Conservation (phyloP, 1,140 invertebrate genomes). For the Diachasmimorpha longicaudata region DNA sequence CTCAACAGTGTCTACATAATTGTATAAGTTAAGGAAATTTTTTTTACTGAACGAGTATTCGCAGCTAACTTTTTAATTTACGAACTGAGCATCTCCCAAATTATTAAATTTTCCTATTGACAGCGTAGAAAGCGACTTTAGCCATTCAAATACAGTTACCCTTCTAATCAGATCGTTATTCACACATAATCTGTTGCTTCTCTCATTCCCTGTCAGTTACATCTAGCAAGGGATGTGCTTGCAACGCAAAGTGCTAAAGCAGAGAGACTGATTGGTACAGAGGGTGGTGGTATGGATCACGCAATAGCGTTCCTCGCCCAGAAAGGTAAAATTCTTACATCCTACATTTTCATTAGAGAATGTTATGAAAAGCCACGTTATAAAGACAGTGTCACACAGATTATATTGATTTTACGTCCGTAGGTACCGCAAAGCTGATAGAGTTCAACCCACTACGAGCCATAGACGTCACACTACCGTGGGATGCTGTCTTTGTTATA, state of each 20-base stretch:
- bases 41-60: too few species aligned
- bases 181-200: background rate
- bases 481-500: slow-evolving; percentile 87
- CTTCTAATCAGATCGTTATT: background rate
- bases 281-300: slow-evolving; percentile 99
- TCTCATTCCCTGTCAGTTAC: slow-evolving; percentile 30
- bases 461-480: slow-evolving; percentile 80
- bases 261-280: slow-evolving; percentile 92
- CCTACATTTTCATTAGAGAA: background rate
- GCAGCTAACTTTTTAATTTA: too few species aligned
- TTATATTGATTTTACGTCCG: slow-evolving; percentile 18
- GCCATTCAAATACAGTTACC: too few species aligned
- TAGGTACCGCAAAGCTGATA: slow-evolving; percentile 87
- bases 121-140: too few species aligned
- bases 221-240: slow-evolving; percentile 75
- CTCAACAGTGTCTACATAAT: too few species aligned
- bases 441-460: slow-evolving; percentile 90
- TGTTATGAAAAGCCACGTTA: background rate
- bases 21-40: too few species aligned
- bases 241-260: slow-evolving; percentile 86
- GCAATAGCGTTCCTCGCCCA: slow-evolving; percentile 94
- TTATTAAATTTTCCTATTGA: too few species aligned
- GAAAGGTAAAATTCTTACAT: slow-evolving; percentile 66
- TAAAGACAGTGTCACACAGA: background rate
- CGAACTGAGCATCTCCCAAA: background rate